Conservation (phyloP, 1,140 invertebrate genomes). For the Eriocheir sinensis region DNA sequence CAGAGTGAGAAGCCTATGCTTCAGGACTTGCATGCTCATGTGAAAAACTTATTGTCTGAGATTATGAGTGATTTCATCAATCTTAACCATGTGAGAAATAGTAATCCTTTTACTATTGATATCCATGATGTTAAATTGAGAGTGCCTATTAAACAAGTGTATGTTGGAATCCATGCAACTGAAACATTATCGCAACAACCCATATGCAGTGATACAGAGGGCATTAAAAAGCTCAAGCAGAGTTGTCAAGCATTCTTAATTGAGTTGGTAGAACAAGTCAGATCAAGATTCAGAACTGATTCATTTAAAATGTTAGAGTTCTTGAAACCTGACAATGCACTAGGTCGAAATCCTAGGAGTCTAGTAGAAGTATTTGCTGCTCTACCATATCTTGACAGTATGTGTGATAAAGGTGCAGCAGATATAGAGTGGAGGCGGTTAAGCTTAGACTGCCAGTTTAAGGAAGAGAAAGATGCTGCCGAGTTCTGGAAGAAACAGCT, state of each 20-base stretch:
- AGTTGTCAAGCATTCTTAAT: slow-evolving; percentile 51
- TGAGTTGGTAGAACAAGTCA: not conserved
- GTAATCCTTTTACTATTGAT: slow-evolving; percentile 53
- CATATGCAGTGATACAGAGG: not conserved
- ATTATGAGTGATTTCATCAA: slow-evolving; percentile 48
- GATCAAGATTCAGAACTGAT: slow-evolving; percentile 56
- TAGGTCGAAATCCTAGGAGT: slow-evolving; percentile 53
- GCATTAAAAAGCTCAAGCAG: not conserved
- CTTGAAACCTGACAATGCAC: slow-evolving; percentile 45
- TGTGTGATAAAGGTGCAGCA: slow-evolving; percentile 34
- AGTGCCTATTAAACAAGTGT: slow-evolving; percentile 39
- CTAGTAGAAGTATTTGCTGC: slow-evolving; percentile 41
- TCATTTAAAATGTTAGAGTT: slow-evolving; percentile 46
- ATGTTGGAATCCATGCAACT: slow-evolving; percentile 49
- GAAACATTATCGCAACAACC: slow-evolving; percentile 27
- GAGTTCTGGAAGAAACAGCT: slow-evolving; percentile 55
- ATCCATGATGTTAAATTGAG: slow-evolving; percentile 29
- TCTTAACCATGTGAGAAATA: no score
- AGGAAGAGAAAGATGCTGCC: slow-evolving; percentile 48
- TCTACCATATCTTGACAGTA: slow-evolving; percentile 49
- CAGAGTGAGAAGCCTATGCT: slow-evolving; percentile 38
- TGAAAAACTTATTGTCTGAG: slow-evolving; percentile 30
- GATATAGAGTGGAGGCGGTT: slow-evolving; percentile 46
- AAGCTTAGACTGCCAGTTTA: slow-evolving; percentile 55
- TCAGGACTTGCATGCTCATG: slow-evolving; percentile 48